Evolutionary conservation across 2,113 vertebrate species (phyloP).

Genomic region (Serinus canaria): DNA sequence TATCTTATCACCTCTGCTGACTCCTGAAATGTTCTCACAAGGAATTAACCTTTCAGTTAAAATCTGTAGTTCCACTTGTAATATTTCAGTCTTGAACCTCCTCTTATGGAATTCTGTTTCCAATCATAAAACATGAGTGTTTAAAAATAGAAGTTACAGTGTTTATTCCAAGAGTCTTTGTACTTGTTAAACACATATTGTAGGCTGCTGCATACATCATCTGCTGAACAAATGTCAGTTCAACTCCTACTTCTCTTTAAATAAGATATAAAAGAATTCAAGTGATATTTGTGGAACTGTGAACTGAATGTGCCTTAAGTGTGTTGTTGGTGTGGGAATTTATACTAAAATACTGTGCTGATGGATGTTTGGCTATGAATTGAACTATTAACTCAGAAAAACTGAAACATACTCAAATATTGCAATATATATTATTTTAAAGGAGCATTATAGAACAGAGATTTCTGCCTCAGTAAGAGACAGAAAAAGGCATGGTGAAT

Average conservation of each 20-base stretch:
- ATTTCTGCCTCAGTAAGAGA: neutral
- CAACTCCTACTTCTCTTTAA: neutral
- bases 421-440: neutral
- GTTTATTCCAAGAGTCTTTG: conserved; percentile 9
- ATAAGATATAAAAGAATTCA: neutral
- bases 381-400: neutral
- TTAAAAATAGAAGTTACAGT: conserved; percentile 19
- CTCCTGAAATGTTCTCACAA: neutral
- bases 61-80: neutral
- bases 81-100: neutral
- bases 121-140: neutral
- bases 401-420: neutral
- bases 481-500: neutral
- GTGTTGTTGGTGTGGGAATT: neutral
- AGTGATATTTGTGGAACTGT: neutral
- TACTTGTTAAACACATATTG: conserved; percentile 8
- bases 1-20: neutral
- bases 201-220: neutral
- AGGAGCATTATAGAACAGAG: neutral
- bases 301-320: neutral
- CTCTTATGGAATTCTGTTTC: neutral
- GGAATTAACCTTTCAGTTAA: neutral
- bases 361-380: neutral
- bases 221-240: neutral
- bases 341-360: neutral